These are phyloP conservation scores for Choloepus hoffmanni DNA, from an alignment of 2,113 vertebrate genomes.

Conservation along the genomic window DNA sequence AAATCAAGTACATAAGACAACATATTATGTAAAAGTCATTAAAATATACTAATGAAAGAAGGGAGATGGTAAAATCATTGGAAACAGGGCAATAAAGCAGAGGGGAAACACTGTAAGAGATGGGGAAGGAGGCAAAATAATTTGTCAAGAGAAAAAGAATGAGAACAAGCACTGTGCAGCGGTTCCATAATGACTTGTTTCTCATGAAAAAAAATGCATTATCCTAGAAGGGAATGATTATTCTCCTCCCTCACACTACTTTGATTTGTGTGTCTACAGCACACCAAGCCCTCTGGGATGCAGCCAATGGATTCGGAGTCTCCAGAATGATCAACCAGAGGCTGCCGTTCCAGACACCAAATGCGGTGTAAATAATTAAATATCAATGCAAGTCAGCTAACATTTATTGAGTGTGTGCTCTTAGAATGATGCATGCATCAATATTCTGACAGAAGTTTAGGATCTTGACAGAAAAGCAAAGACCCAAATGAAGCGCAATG, in stretches of 20 bases:
- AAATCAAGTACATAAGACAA: background rate
- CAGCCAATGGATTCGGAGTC: background rate
- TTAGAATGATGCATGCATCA: background rate
- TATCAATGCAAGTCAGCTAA: background rate
- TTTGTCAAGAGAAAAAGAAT: constrained; percentile 15
- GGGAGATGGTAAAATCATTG: constrained; percentile 20
- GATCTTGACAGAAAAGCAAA: constrained; percentile 17
- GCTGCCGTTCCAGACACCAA: constrained; percentile 28
- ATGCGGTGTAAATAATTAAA: constrained; percentile 69
- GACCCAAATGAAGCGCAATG: background rate
- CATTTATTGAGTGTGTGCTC: background rate
- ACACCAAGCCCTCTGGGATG: constrained; percentile 9
- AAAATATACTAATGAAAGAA: background rate
- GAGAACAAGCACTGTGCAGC: background rate
- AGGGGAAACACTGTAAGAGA: background rate
- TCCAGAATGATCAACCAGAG: constrained; percentile 48
- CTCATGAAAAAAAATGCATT: constrained; percentile 39
- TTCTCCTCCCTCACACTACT: background rate
- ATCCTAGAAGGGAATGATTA: background rate
- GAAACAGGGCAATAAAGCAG: background rate
- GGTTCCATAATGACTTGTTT: constrained; percentile 53
- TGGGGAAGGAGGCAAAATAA: background rate
- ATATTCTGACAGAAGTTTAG: background rate
- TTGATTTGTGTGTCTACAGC: constrained; percentile 63
- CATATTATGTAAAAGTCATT: background rate